Evolutionary conservation across 2,888 invertebrate genomes (phyloP).

Genomic region (Acrocyrtus sp.): DNA sequence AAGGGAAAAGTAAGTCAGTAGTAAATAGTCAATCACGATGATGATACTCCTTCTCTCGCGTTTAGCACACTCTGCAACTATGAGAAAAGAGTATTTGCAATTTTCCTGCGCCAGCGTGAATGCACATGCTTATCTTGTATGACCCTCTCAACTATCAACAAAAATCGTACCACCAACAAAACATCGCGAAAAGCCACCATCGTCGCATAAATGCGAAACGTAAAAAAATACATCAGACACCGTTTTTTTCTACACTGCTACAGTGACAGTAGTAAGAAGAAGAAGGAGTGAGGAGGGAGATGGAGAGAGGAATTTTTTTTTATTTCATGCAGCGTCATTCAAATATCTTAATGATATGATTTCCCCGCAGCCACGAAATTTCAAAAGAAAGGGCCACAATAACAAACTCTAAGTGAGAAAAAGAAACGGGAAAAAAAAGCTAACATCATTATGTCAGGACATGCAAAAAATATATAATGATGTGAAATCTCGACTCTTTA

Average conservation of each 20-base stretch:
- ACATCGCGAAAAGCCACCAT: background rate
- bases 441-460: background rate
- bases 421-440: background rate
- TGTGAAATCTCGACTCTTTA: background rate
- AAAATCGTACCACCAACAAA: constrained; percentile 19
- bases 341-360: constrained; percentile 39
- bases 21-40: constrained; percentile 37
- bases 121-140: background rate
- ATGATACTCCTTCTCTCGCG: background rate
- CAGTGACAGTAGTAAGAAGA: background rate
- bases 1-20: constrained; percentile 47
- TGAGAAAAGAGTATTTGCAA: background rate
- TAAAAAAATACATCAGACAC: background rate
- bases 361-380: constrained; percentile 39
- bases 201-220: background rate
- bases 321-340: constrained; percentile 43
- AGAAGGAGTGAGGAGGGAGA: no score
- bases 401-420: background rate
- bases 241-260: background rate
- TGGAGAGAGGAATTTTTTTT: constrained; percentile 3
- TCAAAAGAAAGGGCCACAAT: background rate
- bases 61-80: no score
- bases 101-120: constrained; percentile 12
- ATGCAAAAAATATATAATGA: background rate
- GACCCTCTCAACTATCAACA: constrained; percentile 8